Base-by-base conservation (phyloP, 1,140 invertebrate genomes). In the Proctacanthus coquilletti region DNA sequence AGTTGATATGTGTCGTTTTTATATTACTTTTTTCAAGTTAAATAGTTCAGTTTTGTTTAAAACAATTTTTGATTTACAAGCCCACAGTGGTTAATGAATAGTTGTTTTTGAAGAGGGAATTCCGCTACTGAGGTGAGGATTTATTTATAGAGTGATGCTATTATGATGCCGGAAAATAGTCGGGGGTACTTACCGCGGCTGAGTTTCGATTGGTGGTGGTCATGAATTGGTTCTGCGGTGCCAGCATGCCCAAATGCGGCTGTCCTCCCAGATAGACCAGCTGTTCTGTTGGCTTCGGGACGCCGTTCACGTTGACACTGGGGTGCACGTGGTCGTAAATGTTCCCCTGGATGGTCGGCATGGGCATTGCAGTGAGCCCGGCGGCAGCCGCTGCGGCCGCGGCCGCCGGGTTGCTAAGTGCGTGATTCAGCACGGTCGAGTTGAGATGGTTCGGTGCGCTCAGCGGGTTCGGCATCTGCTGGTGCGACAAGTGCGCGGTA, bases 221-320 rank as follows among this genome's bases (percentile, higher is more conserved):
- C 54, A 57, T 55, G 30, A 52, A 57, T 38, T 55, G 54, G 46
- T 53, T 57, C 38, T 57, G 54, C 27, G 47, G 52, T n/a, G n/a
- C n/a, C 52, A 57, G 51, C 44, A 57, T 45, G 5, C 51, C 51
- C 18, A 50, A 46, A 40, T 49, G 49, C 21, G 46, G 51, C 36
- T 55, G 53, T 1, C 53, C 52, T 11, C 54, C 52, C 46, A 57
- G 49, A 37, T 57, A 57, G 14, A 57, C 54, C 18, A 48, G 50
- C 32, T 57, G 54, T 31, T 49, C 54, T 3, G 53, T 50, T 10
- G 40, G 54, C 41, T 56, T 56, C 11, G 54, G 54, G 43, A 56
- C 49, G n/a, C 40, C 54, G 25, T 57, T 57, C 51, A 57, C 53
- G 11, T 53, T 39, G 9, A 44, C 39, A 29, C 43, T 53, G 13